Percentiles rank a stretch among this genome's conserved stretches.
Evolutionary conservation across 23 tunicate species (phyloP).

Genomic region (Botrylloides violaceus): DNA sequence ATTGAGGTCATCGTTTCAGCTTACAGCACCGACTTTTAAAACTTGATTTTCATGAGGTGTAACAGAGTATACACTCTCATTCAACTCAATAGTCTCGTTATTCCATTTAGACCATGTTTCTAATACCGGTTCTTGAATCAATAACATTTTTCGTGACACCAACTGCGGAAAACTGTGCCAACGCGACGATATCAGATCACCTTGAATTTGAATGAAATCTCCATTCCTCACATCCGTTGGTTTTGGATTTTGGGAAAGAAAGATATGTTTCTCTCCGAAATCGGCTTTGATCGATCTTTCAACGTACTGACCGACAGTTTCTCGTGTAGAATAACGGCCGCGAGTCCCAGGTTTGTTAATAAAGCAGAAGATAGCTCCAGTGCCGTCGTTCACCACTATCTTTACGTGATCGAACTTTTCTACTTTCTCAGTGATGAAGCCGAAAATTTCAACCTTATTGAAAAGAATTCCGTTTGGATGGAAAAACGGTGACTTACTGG

Average conservation of each 20-base stretch:
- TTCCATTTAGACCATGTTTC: not conserved
- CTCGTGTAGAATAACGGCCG: not conserved
- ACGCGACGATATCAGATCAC: not conserved
- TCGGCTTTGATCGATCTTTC: not conserved
- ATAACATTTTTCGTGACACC: not conserved
- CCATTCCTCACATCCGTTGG: not conserved
- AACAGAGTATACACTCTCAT: not conserved
- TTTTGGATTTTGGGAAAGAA: not conserved
- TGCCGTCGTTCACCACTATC: not conserved
- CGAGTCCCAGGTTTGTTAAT: not conserved
- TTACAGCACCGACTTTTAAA: no score
- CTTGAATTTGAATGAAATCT: not conserved
- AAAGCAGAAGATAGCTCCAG: not conserved
- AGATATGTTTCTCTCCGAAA: not conserved
- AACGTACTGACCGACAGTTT: not conserved
- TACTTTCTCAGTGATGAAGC: not conserved
- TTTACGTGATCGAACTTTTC: not conserved
- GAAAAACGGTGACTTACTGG: not conserved
- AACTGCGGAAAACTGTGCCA: not conserved
- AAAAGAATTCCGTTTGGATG: not conserved
- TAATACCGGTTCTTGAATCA: not conserved
- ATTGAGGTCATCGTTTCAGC: no score
- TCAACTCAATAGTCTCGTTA: not conserved
- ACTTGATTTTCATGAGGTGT: no score
- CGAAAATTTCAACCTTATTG: not conserved